These are phyloP conservation scores for Gibbula magus DNA, from an alignment of 2,888 invertebrate species.

Conservation along the genomic window DNA sequence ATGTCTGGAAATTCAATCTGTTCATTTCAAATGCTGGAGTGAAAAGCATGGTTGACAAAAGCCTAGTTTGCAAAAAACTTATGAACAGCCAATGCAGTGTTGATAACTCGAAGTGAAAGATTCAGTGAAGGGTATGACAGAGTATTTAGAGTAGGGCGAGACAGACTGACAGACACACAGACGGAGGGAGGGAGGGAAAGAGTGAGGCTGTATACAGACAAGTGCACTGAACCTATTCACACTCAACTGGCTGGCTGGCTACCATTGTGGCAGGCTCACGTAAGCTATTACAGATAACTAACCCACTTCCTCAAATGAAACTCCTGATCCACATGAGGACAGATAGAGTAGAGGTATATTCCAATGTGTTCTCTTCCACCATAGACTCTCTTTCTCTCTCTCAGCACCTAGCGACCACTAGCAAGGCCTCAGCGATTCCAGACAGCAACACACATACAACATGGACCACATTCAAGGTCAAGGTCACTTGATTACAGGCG, in stretches of 20 bases:
- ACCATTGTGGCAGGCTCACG: background rate
- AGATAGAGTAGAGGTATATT: too few species aligned
- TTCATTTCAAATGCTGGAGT: background rate
- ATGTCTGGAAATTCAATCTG: background rate
- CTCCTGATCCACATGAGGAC: too few species aligned
- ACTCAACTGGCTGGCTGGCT: background rate
- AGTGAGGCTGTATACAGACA: background rate
- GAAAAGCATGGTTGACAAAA: too few species aligned
- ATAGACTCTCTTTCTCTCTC: background rate
- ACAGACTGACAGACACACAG: background rate
- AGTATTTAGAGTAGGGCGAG: too few species aligned
- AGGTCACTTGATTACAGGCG: conserved; percentile 18
- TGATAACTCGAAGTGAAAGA: too few species aligned
- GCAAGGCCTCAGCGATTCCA: background rate
- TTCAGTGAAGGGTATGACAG: too few species aligned
- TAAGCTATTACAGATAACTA: too few species aligned
- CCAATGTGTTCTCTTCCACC: too few species aligned
- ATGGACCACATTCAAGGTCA: conserved; percentile 17
- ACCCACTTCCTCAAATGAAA: too few species aligned
- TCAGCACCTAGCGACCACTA: background rate
- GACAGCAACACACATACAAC: conserved; percentile 4
- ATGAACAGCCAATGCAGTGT: too few species aligned
- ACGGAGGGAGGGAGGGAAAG: background rate
- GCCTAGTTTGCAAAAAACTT: too few species aligned
- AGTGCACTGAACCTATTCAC: background rate